Conservation (phyloP, 2,888 invertebrate species). For the Sussaba pulchella region DNA sequence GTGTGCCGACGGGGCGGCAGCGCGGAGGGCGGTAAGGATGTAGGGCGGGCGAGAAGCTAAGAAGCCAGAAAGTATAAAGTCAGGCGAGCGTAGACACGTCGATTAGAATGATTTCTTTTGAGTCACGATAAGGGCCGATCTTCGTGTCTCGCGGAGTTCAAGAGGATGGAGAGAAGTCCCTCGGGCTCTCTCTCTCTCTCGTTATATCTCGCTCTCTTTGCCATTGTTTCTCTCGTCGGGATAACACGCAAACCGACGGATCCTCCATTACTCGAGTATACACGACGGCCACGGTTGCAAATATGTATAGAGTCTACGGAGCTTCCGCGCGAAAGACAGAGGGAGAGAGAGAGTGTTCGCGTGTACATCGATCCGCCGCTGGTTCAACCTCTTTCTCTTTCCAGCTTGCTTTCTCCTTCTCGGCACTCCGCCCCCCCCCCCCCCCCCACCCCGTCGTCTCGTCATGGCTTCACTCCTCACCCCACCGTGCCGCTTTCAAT, state of each 20-base stretch:
- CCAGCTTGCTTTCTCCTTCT: slow-evolving; percentile 57
- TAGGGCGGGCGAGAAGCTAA: not conserved
- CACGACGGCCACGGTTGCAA: slow-evolving; percentile 57
- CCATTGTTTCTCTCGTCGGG: slow-evolving; percentile 48
- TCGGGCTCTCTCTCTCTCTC: not conserved
- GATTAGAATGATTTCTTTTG: slow-evolving; percentile 66
- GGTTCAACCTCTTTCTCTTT: slow-evolving; percentile 64
- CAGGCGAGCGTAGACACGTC: slow-evolving; percentile 63
- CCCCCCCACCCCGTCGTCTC: slow-evolving; percentile 15
- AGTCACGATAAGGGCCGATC: slow-evolving; percentile 63
- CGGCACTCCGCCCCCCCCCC: slow-evolving; percentile 52
- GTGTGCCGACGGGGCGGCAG: not conserved
- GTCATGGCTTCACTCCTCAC: slow-evolving; percentile 17
- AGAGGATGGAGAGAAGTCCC: not conserved
- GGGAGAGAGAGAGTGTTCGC: slow-evolving; percentile 66
- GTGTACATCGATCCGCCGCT: slow-evolving; percentile 75
- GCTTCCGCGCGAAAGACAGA: slow-evolving; percentile 50
- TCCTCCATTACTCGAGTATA: slow-evolving; percentile 57
- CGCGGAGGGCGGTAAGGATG: too few relatives aligned
- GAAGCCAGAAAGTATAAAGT: slow-evolving; percentile 19
- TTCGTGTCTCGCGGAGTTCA: slow-evolving; percentile 13
- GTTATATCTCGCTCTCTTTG: slow-evolving; percentile 5
- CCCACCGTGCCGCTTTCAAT: slow-evolving; percentile 61
- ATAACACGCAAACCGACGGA: slow-evolving; percentile 60
- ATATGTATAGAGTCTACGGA: slow-evolving; percentile 62